phyloP scores from a whole-genome alignment of 2,888 invertebrate genomes.

The Agonopterix arenella region DNA sequence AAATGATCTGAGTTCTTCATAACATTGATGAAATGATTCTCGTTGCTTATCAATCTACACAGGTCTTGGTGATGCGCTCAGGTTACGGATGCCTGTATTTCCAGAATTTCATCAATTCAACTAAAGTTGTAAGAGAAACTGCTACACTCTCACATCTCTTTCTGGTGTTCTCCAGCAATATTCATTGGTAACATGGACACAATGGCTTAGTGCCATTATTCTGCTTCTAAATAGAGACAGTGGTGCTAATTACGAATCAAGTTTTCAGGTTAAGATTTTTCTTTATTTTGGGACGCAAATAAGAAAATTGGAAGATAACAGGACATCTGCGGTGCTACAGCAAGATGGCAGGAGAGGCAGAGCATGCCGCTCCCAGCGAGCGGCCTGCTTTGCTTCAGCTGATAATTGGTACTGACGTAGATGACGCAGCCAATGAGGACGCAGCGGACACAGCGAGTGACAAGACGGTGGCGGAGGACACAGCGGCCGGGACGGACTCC shows the following conservation, averaged over 20 bases:
- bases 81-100: background rate
- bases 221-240: constrained; percentile 46
- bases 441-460: constrained; percentile 40
- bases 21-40: background rate
- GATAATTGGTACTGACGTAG: constrained; percentile 60
- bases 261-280: constrained; percentile 69
- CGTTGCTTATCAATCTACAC: background rate
- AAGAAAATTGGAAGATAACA: constrained; percentile 30
- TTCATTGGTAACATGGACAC: constrained; percentile 38
- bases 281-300: constrained; percentile 36
- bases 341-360: constrained; percentile 42
- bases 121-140: constrained; percentile 16
- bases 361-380: constrained; percentile 58
- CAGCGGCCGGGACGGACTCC: constrained; percentile 35
- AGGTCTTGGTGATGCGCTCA: background rate
- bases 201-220: constrained; percentile 36
- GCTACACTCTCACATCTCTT: constrained; percentile 12
- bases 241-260: constrained; percentile 73
- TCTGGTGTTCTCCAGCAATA: constrained; percentile 30
- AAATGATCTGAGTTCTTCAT: too few relatives aligned
- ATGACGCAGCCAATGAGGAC: constrained; percentile 55
- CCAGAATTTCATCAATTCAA: constrained; percentile 5
- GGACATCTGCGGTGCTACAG: constrained; percentile 17
- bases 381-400: constrained; percentile 61
- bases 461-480: constrained; percentile 37